Evolutionary conservation across 2,113 vertebrate genomes (phyloP).

Genomic region (Rissa tridactyla): DNA sequence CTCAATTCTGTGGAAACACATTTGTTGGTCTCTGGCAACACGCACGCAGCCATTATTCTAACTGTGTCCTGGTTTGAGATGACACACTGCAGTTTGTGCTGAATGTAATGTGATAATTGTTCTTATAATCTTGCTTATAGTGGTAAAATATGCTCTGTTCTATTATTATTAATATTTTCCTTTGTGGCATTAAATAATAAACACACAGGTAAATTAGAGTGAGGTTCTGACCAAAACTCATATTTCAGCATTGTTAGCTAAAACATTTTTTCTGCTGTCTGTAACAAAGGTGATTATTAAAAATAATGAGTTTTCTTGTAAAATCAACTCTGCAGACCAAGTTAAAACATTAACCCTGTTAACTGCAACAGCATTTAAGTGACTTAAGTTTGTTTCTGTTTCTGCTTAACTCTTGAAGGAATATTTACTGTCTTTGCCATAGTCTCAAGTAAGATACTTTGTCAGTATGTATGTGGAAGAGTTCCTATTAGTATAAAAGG

Average conservation of each 20-base stretch:
- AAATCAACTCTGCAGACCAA: neutral
- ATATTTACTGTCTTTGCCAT: neutral
- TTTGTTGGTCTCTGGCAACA: neutral
- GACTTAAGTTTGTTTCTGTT: neutral
- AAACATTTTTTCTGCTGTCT: neutral
- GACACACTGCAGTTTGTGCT: neutral
- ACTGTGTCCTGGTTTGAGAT: neutral
- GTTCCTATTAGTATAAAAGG: neutral
- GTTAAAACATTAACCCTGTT: neutral
- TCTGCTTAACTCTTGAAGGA: neutral
- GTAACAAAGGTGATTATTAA: neutral
- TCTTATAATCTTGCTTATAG: neutral
- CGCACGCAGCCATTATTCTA: neutral
- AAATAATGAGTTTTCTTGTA: neutral
- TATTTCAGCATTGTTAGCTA: neutral
- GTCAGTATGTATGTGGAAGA: neutral
- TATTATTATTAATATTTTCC: neutral
- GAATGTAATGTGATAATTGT: neutral
- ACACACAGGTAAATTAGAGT: neutral
- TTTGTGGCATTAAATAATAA: neutral
- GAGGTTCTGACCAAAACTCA: neutral
- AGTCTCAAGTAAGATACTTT: neutral
- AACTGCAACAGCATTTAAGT: neutral
- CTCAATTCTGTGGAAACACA: neutral
- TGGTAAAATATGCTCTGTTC: neutral